Evolutionary conservation across 2,888 invertebrate species (phyloP).

Genomic region (Pandemis heparana): DNA sequence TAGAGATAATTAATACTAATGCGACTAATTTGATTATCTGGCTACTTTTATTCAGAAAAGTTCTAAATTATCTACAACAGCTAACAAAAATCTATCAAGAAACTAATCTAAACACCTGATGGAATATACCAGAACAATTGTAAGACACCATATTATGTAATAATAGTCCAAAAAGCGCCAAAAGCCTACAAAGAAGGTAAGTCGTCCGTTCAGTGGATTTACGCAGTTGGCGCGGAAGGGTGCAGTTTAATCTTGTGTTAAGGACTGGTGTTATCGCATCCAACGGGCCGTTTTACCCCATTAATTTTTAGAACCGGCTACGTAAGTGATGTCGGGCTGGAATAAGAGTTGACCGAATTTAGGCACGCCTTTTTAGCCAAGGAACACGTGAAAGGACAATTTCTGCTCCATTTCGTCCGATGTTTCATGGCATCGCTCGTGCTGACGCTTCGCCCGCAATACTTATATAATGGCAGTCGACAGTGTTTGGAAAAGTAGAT

Average conservation of each 20-base stretch:
- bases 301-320: slow-evolving; percentile 38
- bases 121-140: no score
- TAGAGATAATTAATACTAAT: no score
- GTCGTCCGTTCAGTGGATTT: slow-evolving; percentile 30
- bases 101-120: no score
- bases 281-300: slow-evolving; percentile 32
- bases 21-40: no score
- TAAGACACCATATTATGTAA: neutral
- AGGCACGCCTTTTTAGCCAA: neutral
- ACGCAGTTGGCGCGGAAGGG: slow-evolving; percentile 28
- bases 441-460: no score
- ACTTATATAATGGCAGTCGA: neutral
- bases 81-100: no score
- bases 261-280: slow-evolving; percentile 41
- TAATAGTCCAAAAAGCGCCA: neutral
- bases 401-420: neutral
- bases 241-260: slow-evolving; percentile 42
- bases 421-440: neutral
- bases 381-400: slow-evolving; percentile 5
- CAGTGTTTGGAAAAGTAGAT: neutral
- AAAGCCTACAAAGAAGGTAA: slow-evolving; percentile 26
- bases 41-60: no score
- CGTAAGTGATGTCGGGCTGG: slow-evolving; percentile 20
- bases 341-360: slow-evolving; percentile 12
- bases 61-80: no score